A percentile compares a stretch with the other conserved stretches of the same genome.
Evolutionary conservation across 2,888 invertebrate species (phyloP).

Genomic region (Panorpa germanica): DNA sequence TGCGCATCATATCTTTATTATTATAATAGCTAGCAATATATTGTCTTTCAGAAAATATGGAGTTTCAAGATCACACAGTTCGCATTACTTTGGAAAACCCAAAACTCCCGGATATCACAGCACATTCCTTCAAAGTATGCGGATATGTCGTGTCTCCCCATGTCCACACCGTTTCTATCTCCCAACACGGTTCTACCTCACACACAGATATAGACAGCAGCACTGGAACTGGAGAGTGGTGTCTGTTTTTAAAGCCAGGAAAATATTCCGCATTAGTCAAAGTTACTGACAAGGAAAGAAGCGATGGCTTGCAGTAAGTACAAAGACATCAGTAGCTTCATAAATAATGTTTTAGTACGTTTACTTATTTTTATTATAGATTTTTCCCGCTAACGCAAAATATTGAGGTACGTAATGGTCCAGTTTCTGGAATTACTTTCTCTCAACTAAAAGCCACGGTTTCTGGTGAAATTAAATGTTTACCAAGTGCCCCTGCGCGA

Average conservation of each 20-base stretch:
- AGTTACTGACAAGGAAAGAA: slow-evolving; percentile 44
- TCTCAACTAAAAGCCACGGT: slow-evolving; percentile 75
- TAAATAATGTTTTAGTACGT: slow-evolving; percentile 6
- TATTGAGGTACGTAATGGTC: slow-evolving; percentile 41
- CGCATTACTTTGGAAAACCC: slow-evolving; percentile 42
- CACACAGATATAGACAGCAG: slow-evolving; percentile 23
- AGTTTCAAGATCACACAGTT: slow-evolving; percentile 36
- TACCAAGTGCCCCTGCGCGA: slow-evolving; percentile 23
- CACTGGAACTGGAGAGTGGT: slow-evolving; percentile 46
- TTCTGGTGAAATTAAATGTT: slow-evolving; percentile 50
- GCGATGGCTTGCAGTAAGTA: slow-evolving; percentile 51
- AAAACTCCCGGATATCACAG: slow-evolving; percentile 38
- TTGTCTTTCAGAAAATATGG: slow-evolving; percentile 28
- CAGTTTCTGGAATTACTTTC: slow-evolving; percentile 53
- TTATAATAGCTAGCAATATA: slow-evolving; percentile 3
- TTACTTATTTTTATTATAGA: slow-evolving; percentile 23
- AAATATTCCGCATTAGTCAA: slow-evolving; percentile 52
- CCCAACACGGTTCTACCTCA: slow-evolving; percentile 24
- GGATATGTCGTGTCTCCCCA: slow-evolving; percentile 37
- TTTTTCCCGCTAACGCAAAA: slow-evolving; percentile 58
- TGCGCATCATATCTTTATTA: too few species aligned
- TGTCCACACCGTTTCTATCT: slow-evolving; percentile 30
- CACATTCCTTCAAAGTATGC: slow-evolving; percentile 48
- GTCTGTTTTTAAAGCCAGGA: slow-evolving; percentile 51
- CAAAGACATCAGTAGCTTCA: slow-evolving; percentile 4